Percentiles rank a stretch among this genome's conserved stretches.
Conservation (phyloP, 2,113 vertebrate species). For the Pongo pygmaeus region DNA sequence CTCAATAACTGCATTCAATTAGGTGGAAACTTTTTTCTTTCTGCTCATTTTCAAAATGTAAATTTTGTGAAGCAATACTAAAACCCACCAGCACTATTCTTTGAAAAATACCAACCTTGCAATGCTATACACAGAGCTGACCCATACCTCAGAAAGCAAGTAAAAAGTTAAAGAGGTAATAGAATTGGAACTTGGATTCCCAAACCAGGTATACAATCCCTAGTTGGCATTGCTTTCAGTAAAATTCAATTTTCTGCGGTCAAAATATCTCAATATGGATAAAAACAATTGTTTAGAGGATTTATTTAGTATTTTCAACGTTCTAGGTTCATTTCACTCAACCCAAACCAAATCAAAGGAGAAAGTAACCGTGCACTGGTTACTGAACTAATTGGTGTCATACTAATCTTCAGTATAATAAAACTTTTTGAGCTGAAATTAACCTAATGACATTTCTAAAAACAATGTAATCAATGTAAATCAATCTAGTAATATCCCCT, state of each 20-base stretch:
- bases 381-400: not conserved
- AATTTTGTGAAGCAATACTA: slow-evolving; percentile 28
- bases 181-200: not conserved
- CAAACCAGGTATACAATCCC: not conserved
- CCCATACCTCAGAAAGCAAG: not conserved
- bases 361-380: not conserved
- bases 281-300: not conserved
- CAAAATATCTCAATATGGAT: not conserved
- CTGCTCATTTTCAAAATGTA: slow-evolving; percentile 19
- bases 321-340: not conserved
- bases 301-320: not conserved
- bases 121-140: not conserved
- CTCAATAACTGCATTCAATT: not conserved
- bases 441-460: not conserved
- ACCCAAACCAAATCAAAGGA: slow-evolving; percentile 8
- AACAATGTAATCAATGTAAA: not conserved
- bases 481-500: not conserved
- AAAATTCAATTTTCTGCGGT: not conserved
- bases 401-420: not conserved
- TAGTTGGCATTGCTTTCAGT: not conserved
- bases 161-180: not conserved
- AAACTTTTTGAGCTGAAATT: slow-evolving; percentile 33
- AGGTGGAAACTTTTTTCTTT: slow-evolving; percentile 12
- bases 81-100: not conserved
- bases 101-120: not conserved